Base-by-base conservation (phyloP, 2,888 invertebrate genomes). In the Drosophila birchii region DNA sequence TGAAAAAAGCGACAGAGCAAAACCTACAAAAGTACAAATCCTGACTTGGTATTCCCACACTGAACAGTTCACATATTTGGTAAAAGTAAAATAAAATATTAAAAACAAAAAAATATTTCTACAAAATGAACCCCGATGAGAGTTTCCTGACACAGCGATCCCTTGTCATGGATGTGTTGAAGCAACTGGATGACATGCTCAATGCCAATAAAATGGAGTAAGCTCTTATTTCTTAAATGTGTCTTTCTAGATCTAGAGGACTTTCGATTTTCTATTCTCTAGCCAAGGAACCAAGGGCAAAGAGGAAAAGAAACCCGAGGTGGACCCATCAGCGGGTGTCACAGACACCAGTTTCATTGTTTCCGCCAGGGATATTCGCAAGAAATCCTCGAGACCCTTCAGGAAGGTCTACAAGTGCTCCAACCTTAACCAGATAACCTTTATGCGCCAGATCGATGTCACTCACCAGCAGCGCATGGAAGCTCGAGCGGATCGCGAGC, bases 361-460 rank as follows among this genome's bases (percentile, higher is more conserved):
- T 0, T 16, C 26, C 0, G 2, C 49, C 39, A 9, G 9, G 2
- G 8, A 49, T 4, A 9, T 26, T 1, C 57, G 36, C n/a, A 70
- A 59, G 34, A 57, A 23, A 8, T 58, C 38, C 5, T 29, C 44
- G 6, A 34, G 39, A 6, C 26, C 6, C 5, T 41, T 43, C 2
- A 51, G 11, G 9, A 14, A 16, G 11, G 5, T 12, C 8, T 0
- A 7, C 4, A 58, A 59, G 9, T 0, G 3, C 8, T 58, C 53
- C 3, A 81, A 78, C 5, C 18, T 61, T 26, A 70, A 69, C 39
- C 62, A 68, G 45, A 68, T 78, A 44, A 47, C 76, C 4, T 70
- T 62, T n/a, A 78, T 79, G 81, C 68, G 67, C 0, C 83, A 86
- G 23, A 70, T 86, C 3, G 78, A 79, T 14, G 41, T 44, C 0